A percentile compares a stretch with the other conserved stretches of the same genome.
Evolutionary conservation across 2,113 vertebrate species (phyloP).

Genomic region (Tympanuchus pallidicinctus): DNA sequence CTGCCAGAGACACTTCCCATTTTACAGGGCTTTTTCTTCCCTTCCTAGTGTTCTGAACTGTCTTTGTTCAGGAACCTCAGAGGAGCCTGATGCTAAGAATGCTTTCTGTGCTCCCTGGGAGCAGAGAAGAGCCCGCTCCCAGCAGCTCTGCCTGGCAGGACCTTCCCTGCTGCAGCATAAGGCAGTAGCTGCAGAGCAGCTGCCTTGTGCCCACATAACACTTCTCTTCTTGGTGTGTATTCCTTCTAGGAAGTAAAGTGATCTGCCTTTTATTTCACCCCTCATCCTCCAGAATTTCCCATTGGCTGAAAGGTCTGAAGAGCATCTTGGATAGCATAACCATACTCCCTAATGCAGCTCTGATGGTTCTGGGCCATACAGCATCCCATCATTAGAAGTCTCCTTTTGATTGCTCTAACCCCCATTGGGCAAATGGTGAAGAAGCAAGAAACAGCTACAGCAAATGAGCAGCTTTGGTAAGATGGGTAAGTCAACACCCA

Average conservation of each 20-base stretch:
- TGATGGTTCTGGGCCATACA: accelerated
- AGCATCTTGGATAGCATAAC: not conserved
- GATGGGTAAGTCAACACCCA: not conserved
- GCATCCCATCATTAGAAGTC: not conserved
- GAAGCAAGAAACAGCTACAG: not conserved
- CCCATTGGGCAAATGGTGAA: not conserved
- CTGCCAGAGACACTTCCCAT: not conserved
- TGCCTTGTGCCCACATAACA: not conserved
- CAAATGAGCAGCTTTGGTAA: accelerated
- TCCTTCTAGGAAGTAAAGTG: not conserved
- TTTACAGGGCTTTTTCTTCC: not conserved
- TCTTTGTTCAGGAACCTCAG: not conserved
- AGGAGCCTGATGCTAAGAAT: not conserved
- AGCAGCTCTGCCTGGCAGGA: not conserved
- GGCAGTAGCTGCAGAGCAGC: not conserved
- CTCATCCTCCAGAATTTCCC: not conserved
- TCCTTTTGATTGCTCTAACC: not conserved
- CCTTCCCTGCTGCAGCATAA: not conserved
- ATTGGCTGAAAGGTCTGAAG: not conserved
- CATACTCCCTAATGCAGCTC: not conserved
- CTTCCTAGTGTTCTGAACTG: not conserved
- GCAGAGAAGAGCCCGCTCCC: not conserved
- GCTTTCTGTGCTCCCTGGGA: accelerated
- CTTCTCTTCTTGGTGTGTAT: not conserved
- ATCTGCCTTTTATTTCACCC: not conserved